Evolutionary conservation across 2,113 vertebrate genomes (phyloP), one percentile per base, ranked within the genome.

Genomic region (Hucho hucho): DNA sequence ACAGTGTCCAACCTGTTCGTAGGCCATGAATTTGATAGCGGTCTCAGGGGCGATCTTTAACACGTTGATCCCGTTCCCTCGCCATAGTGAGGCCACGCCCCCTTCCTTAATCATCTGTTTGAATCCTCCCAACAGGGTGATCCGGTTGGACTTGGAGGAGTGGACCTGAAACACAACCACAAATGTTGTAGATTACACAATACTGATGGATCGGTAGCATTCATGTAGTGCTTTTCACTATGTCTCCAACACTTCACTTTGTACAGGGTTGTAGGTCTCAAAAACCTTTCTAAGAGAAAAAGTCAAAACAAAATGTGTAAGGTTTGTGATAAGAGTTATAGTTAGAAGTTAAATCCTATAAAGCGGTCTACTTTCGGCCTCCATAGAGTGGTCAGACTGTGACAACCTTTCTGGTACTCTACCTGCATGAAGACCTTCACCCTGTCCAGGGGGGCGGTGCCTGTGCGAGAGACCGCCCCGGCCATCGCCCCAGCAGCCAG

Each of bases 351-450:
- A 37, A 37, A 37, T 37, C 7, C 11, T 43, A 43, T 43, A 43
- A 43, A 43, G 37, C 9, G 37, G 37, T 43, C 37, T 43, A 43
- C 37, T 12, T 43, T 43, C 9, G 9, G 37, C 37, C 37, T 43
- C 37, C 37, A 3, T 43, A 43, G 37, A 43, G 37, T 43, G 37
- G 37, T 43, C 37, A 43, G 37, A 43, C 9, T 43, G 2, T 61
- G 16, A 61, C 58, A 61, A 61, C 20, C 20, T 22, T 22, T 61
- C n/a, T 3, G 2, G n/a, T 61, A 22, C 58, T 9, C 20, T 61
- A 97, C 97, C 95, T 98, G 97, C 96, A 98, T 97, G 89, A 99
- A 96, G 83, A 98, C 95, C 88, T 97, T 99, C 47, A 98, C 91
- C 53, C 97, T 92, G 84, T 98, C 97, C 87, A 97, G 89, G 0